Evolutionary conservation across 2,797 vertebrate species (phyloP), one percentile per base, ranked within the genome.

Genomic region (Scleropages formosus): DNA sequence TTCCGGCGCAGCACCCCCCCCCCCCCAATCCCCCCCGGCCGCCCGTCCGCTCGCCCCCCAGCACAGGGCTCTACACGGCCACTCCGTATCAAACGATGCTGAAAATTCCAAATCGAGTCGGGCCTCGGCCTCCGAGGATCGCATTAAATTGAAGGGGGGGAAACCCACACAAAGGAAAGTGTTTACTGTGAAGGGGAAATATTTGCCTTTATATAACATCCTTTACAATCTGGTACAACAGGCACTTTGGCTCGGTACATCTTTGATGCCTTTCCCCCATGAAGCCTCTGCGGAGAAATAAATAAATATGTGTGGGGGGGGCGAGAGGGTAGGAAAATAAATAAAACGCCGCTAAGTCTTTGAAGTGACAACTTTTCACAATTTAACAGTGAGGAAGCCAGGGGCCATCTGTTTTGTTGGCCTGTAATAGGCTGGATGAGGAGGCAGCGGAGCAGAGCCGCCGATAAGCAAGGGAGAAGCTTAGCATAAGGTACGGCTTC

Each of bases 311-410:
- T 49, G 63, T 80, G 22, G 31, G 56, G 27, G 13, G 49, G 7
- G 24, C 56, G 11, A 59, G 56, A 24, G 18, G 56, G n/a, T 20
- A 12, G 53, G 69, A 79, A 22, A 56, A 64, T 63, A 72, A 77
- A 76, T 51, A 87, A 89, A 88, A 84, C 78, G 82, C 82, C 84
- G 80, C 83, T 78, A 77, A 69, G 72, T 77, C 84, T 89, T 89
- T 90, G 85, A 90, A 88, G 86, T 89, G 85, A 89, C 87, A 89
- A 86, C 82, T 84, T 83, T 84, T 81, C 82, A 77, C 77, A 86
- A 81, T 75, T 78, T 73, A 67, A 77, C 79, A 77, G 63, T 27
- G 76, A 85, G 77, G 62, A 60, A 89, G 87, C 87, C 87, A 85
- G 82, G 84, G 87, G 89, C 87, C 84, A 88, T 87, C 86, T 88